Evolutionary conservation across 2,797 vertebrate genomes (phyloP).

Genomic region (Chaetodon trifasciatus): DNA sequence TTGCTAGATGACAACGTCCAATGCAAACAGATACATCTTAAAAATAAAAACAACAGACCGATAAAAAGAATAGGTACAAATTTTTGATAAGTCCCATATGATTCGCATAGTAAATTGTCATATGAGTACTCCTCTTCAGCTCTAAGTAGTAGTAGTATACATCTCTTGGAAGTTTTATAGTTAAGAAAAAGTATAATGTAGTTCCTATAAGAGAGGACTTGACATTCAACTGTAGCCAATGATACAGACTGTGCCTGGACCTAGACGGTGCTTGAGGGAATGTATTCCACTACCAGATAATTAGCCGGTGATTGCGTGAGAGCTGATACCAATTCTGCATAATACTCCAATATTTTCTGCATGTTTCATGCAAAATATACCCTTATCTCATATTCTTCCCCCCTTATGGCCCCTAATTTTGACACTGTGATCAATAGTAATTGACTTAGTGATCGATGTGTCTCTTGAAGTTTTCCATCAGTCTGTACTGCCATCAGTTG

Average conservation of each 20-base stretch:
- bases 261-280: slow-evolving; percentile 67
- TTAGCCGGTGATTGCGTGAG: slow-evolving; percentile 74
- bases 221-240: slow-evolving; percentile 68
- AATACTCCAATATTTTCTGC: slow-evolving; percentile 74
- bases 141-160: not conserved
- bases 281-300: slow-evolving; percentile 74
- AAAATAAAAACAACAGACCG: slow-evolving; percentile 10
- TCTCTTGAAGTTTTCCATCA: slow-evolving; percentile 79
- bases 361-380: slow-evolving; percentile 68
- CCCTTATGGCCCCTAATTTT: slow-evolving; percentile 66
- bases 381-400: slow-evolving; percentile 60
- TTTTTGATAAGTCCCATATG: not conserved
- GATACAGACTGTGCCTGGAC: slow-evolving; percentile 61
- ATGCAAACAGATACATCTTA: not conserved
- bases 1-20: not conserved
- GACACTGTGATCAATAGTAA: slow-evolving; percentile 79
- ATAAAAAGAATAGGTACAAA: not conserved
- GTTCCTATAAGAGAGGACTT: slow-evolving; percentile 52
- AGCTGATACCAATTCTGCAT: slow-evolving; percentile 72
- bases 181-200: slow-evolving; percentile 39
- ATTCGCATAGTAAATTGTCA: not conserved
- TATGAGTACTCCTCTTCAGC: not conserved
- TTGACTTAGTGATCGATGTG: slow-evolving; percentile 79
- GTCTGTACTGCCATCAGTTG: slow-evolving; percentile 47
- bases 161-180: slow-evolving; percentile 19